phyloP scores from a whole-genome alignment of 2,888 invertebrate genomes.

The Vannuccia rotundouncinata region DNA sequence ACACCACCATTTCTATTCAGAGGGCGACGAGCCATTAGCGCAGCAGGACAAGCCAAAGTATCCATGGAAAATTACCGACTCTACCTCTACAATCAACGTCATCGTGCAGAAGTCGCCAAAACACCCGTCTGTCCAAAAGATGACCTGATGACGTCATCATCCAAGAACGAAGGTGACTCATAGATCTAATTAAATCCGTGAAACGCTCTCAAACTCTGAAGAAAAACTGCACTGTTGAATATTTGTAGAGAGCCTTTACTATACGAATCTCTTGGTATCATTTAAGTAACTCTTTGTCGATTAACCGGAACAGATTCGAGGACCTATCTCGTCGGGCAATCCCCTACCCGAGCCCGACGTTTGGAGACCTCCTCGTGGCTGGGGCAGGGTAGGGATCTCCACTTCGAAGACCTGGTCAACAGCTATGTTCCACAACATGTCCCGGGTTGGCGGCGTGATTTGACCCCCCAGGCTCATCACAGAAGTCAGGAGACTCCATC shows the following conservation, averaged over 20 bases:
- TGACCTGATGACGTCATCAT: too few relatives aligned
- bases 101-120: not conserved
- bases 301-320: too few relatives aligned
- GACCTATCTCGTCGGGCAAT: not conserved
- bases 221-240: too few relatives aligned
- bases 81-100: not conserved
- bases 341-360: not conserved
- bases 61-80: not conserved
- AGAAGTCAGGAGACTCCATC: too few relatives aligned
- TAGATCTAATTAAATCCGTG: too few relatives aligned
- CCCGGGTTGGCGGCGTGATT: not conserved
- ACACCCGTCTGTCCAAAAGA: too few relatives aligned
- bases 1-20: not conserved
- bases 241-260: too few relatives aligned
- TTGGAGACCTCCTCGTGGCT: not conserved
- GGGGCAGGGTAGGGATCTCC: not conserved
- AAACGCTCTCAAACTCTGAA: too few relatives aligned
- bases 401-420: slow-evolving; percentile 1
- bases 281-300: too few relatives aligned
- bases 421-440: not conserved
- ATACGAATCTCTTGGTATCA: too few relatives aligned
- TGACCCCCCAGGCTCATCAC: too few relatives aligned
- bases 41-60: not conserved
- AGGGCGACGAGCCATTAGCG: not conserved
- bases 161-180: too few relatives aligned